phyloP scores from a whole-genome alignment of 2,888 invertebrate species.

The Folsomia manolachei region DNA sequence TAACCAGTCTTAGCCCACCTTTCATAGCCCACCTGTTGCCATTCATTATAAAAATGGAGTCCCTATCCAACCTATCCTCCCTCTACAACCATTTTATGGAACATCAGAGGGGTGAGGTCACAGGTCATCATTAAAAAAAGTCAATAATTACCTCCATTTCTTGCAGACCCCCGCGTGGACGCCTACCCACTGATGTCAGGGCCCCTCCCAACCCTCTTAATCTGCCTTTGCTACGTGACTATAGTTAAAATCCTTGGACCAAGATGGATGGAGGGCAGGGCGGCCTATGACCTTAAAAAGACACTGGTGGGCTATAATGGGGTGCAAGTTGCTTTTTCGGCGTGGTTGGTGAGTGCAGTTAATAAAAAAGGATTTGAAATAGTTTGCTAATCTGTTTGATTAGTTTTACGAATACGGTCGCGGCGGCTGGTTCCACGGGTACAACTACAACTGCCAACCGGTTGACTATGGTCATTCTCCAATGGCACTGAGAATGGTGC shows the following conservation, averaged over 20 bases:
- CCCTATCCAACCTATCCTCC: not conserved
- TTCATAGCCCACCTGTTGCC: too few species aligned
- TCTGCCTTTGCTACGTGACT: slow-evolving; percentile 85
- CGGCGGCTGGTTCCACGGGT: slow-evolving; percentile 87
- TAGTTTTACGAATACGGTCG: slow-evolving; percentile 69
- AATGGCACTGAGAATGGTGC: slow-evolving; percentile 82
- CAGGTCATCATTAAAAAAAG: too few species aligned
- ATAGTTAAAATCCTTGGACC: slow-evolving; percentile 84
- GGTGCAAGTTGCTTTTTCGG: slow-evolving; percentile 53
- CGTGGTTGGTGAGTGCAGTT: slow-evolving; percentile 19
- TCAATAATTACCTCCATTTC: too few species aligned
- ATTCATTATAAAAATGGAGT: too few species aligned
- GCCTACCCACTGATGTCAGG: slow-evolving; percentile 92
- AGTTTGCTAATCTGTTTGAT: slow-evolving; percentile 25
- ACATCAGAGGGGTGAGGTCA: not conserved
- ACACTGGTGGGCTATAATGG: slow-evolving; percentile 79
- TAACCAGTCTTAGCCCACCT: too few species aligned
- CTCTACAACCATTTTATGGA: not conserved
- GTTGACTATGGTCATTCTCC: slow-evolving; percentile 81
- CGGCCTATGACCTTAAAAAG: slow-evolving; percentile 72
- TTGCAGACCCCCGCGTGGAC: slow-evolving; percentile 78
- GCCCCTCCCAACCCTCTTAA: slow-evolving; percentile 84
- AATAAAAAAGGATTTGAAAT: too few species aligned
- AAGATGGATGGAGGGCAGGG: slow-evolving; percentile 77
- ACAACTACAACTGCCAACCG: slow-evolving; percentile 85